Percentiles rank a stretch among this genome's conserved stretches.
Conservation (phyloP, 2,888 invertebrate genomes). For the Pseudococcus longispinus region DNA sequence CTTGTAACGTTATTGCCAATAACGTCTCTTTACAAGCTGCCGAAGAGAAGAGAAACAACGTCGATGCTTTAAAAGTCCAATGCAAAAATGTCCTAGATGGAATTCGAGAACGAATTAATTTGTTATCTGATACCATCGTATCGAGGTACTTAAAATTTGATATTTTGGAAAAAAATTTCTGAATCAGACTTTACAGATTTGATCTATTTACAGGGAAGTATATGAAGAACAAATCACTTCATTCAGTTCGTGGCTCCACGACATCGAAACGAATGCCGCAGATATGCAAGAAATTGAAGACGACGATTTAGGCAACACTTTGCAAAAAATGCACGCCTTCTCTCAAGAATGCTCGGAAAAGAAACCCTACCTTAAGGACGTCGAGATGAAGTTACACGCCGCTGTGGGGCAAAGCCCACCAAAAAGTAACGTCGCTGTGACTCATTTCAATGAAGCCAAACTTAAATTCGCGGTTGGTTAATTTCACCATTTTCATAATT, state of each 20-base stretch:
- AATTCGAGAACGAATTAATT: slow-evolving; percentile 77
- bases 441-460: slow-evolving; percentile 31
- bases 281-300: slow-evolving; percentile 82
- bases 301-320: slow-evolving; percentile 79
- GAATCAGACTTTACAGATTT: neutral
- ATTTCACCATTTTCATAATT: slow-evolving; percentile 2
- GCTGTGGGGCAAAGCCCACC: slow-evolving; percentile 7
- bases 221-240: slow-evolving; percentile 79
- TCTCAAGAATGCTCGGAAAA: slow-evolving; percentile 86
- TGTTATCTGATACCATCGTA: slow-evolving; percentile 80
- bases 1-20: slow-evolving; percentile 48
- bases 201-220: slow-evolving; percentile 70
- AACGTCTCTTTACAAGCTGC: slow-evolving; percentile 46
- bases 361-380: slow-evolving; percentile 76
- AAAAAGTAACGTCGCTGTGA: neutral
- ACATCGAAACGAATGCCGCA: slow-evolving; percentile 68
- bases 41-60: slow-evolving; percentile 65
- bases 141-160: slow-evolving; percentile 63
- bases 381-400: slow-evolving; percentile 80
- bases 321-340: slow-evolving; percentile 80
- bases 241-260: slow-evolving; percentile 77
- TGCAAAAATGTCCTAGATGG: slow-evolving; percentile 78
- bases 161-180: neutral
- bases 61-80: slow-evolving; percentile 76
- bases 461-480: slow-evolving; percentile 46